Base-by-base conservation (phyloP, 2,113 vertebrate species). In the Gambusia affinis region DNA sequence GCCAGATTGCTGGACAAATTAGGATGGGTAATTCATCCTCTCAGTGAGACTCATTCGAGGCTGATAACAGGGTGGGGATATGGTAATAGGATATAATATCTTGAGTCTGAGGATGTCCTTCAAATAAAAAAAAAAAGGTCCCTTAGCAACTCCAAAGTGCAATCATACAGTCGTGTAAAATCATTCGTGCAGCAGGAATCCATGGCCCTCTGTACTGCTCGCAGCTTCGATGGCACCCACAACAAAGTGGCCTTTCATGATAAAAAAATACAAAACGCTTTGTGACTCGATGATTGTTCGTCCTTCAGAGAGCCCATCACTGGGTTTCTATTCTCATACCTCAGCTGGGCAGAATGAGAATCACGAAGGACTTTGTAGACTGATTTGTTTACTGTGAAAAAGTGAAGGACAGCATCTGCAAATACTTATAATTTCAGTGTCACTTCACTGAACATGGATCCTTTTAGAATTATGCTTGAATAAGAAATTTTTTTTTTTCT, bases 161-260 rank as follows among this genome's bases (percentile, higher is more conserved):
- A 85, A 73, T 87, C 84, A 86, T 72, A 68, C 68, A 57, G 39
- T 63, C 27, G 39, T 75, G 72, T 37, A 67, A 57, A 81, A 76
- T 79, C 67, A 70, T 79, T 66, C 24, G 33, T 42, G 22, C 3
- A 33, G 62, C 44, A 78, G 82, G 54, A 79, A 84, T 78, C 51
- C 12, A 62, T 22, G 31, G 61, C 64, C 64, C 30, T 60, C 8
- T 8, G 39, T 14, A 37, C 35, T 15, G 63, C 54, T 31, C 6
- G 44, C 44, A 47, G 44, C 44, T 47, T 47, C 4, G 42, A 62
- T 65, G 67, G 37, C 73, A 66, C 29, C 54, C 51, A 79, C 64
- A 78, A 83, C 75, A 85, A 87, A 88, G 75, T 73, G 61, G 7
- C 51, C 72, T 82, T 89, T 86, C 33, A 81, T 89, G 65, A 69